Conservation (phyloP, 2,888 invertebrate genomes). For the Eremobia ochroleuca region DNA sequence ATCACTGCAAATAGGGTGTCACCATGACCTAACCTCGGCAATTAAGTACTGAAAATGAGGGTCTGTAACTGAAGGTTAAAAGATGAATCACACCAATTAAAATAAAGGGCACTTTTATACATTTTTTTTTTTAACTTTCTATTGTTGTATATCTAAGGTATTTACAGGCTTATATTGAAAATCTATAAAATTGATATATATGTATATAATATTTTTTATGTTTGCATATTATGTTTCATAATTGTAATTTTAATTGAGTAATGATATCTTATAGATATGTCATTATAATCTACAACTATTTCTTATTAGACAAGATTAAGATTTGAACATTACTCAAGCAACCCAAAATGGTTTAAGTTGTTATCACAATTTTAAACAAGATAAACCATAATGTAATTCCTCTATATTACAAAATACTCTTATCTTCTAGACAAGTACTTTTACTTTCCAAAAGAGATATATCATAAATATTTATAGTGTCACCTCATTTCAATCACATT, state of each 20-base stretch:
- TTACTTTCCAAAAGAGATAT: constrained; percentile 61
- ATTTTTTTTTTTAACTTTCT: constrained; percentile 14
- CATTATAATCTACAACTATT: constrained; percentile 34
- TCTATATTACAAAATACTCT: constrained; percentile 58
- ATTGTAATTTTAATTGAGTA: constrained; percentile 3
- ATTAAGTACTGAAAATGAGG: too few relatives aligned
- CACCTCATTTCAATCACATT: constrained; percentile 41
- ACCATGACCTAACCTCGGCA: too few relatives aligned
- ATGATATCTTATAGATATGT: constrained; percentile 15
- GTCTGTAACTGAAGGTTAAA: too few relatives aligned
- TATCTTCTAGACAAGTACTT: constrained; percentile 57
- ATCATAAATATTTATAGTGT: constrained; percentile 52
- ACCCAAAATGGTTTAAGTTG: constrained; percentile 42
- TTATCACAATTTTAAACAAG: constrained; percentile 64
- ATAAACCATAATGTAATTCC: constrained; percentile 58
- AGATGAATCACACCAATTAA: constrained; percentile 6
- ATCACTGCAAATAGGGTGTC: too few relatives aligned
- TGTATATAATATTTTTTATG: constrained; percentile 1
- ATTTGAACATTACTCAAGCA: constrained; percentile 43
- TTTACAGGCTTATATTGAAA: constrained; percentile 22
- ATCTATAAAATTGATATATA: background rate
- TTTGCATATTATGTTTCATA: background rate
- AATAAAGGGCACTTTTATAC: constrained; percentile 16
- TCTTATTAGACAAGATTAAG: constrained; percentile 44
- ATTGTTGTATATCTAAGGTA: constrained; percentile 29